Percentiles rank a stretch among this genome's conserved stretches.
Conservation (phyloP, 2,113 vertebrate genomes). For the Aspidoscelis tigris region DNA sequence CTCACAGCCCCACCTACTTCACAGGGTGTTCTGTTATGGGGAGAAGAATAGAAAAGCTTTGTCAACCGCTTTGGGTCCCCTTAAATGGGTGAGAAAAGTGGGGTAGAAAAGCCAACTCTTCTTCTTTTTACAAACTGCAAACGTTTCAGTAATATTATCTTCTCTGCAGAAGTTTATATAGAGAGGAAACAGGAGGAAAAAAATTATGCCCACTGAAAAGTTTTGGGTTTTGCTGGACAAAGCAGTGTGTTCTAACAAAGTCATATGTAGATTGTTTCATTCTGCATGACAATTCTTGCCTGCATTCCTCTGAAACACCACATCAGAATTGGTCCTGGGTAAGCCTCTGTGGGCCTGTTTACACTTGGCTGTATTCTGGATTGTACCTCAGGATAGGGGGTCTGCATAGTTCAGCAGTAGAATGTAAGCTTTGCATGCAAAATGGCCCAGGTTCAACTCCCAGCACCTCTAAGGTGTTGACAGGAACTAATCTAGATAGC, state of each 20-base stretch:
- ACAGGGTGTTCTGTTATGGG: too few relatives aligned
- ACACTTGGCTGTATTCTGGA: too few relatives aligned
- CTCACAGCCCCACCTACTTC: too few relatives aligned
- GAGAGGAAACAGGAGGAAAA: not conserved
- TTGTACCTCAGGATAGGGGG: too few relatives aligned
- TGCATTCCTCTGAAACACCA: not conserved
- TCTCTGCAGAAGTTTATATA: not conserved
- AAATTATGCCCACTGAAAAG: not conserved
- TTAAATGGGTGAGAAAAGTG: too few relatives aligned
- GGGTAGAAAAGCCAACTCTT: too few relatives aligned
- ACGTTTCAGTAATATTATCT: not conserved
- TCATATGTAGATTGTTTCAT: not conserved
- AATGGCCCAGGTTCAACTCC: not conserved
- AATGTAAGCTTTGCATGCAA: not conserved
- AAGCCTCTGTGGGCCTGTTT: not conserved
- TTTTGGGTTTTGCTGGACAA: not conserved
- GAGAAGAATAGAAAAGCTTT: too few relatives aligned
- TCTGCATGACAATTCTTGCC: not conserved
- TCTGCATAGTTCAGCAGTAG: not conserved
- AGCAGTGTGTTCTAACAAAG: not conserved
- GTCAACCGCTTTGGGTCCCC: too few relatives aligned
- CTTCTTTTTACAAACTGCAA: not conserved
- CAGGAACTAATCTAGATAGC: too few relatives aligned
- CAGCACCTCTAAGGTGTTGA: not conserved
- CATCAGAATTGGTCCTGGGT: slow-evolving; percentile 12